These are phyloP conservation scores for Trissolcus basalis DNA, from an alignment of 1,140 invertebrate genomes.

Conservation along the genomic window DNA sequence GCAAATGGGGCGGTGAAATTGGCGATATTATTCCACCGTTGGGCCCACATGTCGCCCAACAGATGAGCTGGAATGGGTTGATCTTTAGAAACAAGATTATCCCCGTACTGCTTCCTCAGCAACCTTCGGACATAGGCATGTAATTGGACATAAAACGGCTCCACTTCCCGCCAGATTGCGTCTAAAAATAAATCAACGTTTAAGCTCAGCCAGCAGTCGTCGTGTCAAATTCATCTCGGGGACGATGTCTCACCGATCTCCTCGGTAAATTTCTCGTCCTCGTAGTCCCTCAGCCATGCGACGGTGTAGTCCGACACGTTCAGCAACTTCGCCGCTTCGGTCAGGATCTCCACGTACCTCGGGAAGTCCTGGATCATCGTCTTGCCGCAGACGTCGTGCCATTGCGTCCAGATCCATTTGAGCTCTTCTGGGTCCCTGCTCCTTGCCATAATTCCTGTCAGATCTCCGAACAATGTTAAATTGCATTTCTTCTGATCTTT, in stretches of 20 bases:
- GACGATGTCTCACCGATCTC: constrained; percentile 74
- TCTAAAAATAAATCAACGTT: constrained; percentile 64
- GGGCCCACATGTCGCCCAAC: constrained; percentile 95
- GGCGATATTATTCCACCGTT: constrained; percentile 88
- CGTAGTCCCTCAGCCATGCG: constrained; percentile 81
- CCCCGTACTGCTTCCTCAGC: constrained; percentile 84
- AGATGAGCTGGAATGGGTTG: constrained; percentile 95
- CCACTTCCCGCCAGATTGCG: constrained; percentile 83
- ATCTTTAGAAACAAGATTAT: constrained; percentile 79
- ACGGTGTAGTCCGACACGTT: constrained; percentile 80
- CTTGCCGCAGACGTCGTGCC: constrained; percentile 85
- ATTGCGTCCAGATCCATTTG: constrained; percentile 85
- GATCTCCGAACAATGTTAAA: constrained; percentile 85
- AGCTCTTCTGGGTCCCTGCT: constrained; percentile 85
- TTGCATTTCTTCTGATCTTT: constrained; percentile 82
- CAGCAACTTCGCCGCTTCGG: constrained; percentile 86
- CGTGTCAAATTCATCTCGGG: background rate
- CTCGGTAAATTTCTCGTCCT: constrained; percentile 78
- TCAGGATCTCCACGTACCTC: constrained; percentile 85
- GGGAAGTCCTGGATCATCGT: constrained; percentile 82
- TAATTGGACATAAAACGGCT: constrained; percentile 88
- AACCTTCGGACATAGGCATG: constrained; percentile 90
- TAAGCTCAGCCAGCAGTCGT: constrained; percentile 11
- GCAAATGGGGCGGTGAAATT: constrained; percentile 86
- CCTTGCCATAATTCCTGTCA: constrained; percentile 81